phyloP scores from a whole-genome alignment of 2,113 vertebrate species.

The Sialia sialis region DNA sequence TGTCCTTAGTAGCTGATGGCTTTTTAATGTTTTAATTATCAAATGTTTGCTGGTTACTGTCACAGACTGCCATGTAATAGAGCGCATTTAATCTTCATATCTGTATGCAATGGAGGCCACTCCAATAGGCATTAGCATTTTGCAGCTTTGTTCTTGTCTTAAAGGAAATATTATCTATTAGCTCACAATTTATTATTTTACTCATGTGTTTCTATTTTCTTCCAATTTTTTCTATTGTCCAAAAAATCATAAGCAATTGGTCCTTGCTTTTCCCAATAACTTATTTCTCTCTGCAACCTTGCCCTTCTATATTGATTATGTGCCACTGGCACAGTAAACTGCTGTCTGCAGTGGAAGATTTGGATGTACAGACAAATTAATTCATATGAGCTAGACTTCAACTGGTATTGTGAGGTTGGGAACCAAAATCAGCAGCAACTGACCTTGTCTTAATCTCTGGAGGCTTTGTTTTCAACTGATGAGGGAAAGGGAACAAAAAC shows the following conservation, averaged over 20 bases:
- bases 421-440: background rate
- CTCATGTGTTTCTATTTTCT: background rate
- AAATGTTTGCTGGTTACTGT: background rate
- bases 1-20: background rate
- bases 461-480: background rate
- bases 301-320: background rate
- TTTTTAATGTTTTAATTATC: constrained; percentile 21
- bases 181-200: background rate
- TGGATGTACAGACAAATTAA: background rate
- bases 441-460: background rate
- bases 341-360: background rate
- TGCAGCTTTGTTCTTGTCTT: background rate
- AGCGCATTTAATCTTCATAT: background rate
- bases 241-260: background rate
- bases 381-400: background rate
- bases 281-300: background rate
- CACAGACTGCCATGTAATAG: background rate
- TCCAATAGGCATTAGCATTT: background rate
- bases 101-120: background rate
- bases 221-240: background rate
- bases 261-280: background rate
- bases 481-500: background rate
- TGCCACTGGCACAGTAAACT: background rate
- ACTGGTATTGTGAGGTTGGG: background rate
- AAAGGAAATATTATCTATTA: background rate